Base-by-base conservation (phyloP, 1,140 invertebrate species). In the Pemphigus obesinymphae region DNA sequence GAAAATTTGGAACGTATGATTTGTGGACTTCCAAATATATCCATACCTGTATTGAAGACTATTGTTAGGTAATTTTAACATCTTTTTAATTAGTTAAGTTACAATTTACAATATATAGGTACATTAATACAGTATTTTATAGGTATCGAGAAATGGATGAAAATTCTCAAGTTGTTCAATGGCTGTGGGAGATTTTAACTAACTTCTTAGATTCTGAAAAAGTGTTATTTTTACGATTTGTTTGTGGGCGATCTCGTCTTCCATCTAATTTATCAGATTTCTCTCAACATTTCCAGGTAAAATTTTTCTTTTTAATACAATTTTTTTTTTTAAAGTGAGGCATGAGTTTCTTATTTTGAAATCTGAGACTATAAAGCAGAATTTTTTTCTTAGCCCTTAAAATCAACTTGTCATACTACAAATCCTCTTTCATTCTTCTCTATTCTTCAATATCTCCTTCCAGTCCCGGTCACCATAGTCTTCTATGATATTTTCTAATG, bases 171-270 rank as follows among this genome's bases (percentile, higher is more conserved):
- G 85, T 92, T 23, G 89, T 92, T 2, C 87, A 89, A 82, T 92
- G 91, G 91, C 86, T 93, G 58, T 93, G 91, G 91, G 86, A 88
- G 58, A 90, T 91, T 43, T 86, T 93, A 70, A 90, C 92, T 84
- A 87, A 86, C 43, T 92, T 93, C 85, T 89, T 88, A 5, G 91
- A 92, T 86, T 88, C 89, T 29, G 91, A 92, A 85, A 86, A 91
- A 73, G 91, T 92, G 37, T 87, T 92, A 48, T 93, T 93, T 85
- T 90, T 93, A 87, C 86, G 91, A 81, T 92, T 92, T 87, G 91
- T 93, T 2, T 92, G 90, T 26, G 91, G 91, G 8, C 85, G 91
- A 81, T 92, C 91, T 15, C 85, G 92, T 50, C 87, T 93, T 11
- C 92, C 92, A 15, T 89, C 89, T 11, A 92, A 92, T 85, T 86